Percentiles rank a stretch among this genome's conserved stretches.
These are phyloP conservation scores for Drosophila miranda DNA, from an alignment of 1,140 invertebrate genomes.

Conservation along the genomic window DNA sequence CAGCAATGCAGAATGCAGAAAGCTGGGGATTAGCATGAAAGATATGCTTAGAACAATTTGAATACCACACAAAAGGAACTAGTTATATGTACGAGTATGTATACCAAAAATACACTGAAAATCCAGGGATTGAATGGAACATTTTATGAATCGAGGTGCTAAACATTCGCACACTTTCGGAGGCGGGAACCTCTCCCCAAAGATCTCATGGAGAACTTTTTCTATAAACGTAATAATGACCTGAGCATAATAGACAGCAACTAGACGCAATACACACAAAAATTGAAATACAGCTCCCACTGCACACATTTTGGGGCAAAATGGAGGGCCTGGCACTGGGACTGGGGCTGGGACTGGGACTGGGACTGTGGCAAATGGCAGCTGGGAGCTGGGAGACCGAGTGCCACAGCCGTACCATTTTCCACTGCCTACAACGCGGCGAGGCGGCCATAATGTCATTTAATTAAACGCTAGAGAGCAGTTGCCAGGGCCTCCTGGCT, in stretches of 20 bases:
- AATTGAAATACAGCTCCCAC: slow-evolving; percentile 76
- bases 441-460: slow-evolving; percentile 74
- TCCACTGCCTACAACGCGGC: slow-evolving; percentile 60
- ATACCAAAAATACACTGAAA: background rate
- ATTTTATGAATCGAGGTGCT: slow-evolving; percentile 26
- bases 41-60: too few relatives aligned
- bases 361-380: slow-evolving; percentile 2
- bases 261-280: slow-evolving; percentile 57
- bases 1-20: background rate
- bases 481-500: slow-evolving; percentile 47
- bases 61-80: slow-evolving; percentile 1
- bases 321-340: background rate
- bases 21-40: background rate
- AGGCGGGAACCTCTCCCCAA: slow-evolving; percentile 28
- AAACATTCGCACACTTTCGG: slow-evolving; percentile 28
- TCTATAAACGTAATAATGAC: slow-evolving; percentile 52
- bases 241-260: slow-evolving; percentile 54
- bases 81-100: too few relatives aligned
- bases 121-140: background rate
- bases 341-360: background rate
- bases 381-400: slow-evolving; percentile 35
- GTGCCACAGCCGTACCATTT: slow-evolving; percentile 54
- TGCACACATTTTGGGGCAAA: slow-evolving; percentile 60
- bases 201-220: slow-evolving; percentile 39
- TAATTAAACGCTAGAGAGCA: slow-evolving; percentile 80